Percentiles rank a stretch among this genome's conserved stretches.
Evolutionary conservation across 1,140 invertebrate species (phyloP).

Genomic region (Bacillus rossius): DNA sequence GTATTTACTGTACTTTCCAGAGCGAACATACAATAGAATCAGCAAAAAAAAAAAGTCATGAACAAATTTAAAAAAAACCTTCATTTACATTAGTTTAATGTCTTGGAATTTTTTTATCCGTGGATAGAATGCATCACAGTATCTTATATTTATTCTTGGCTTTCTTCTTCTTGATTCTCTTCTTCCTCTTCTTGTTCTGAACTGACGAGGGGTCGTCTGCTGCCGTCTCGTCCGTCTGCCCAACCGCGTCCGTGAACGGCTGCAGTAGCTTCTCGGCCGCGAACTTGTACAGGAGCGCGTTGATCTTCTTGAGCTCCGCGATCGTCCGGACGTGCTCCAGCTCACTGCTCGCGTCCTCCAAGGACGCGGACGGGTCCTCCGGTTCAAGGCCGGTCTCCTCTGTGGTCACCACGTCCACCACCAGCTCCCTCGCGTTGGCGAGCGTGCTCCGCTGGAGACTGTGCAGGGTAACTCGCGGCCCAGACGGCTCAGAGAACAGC

Average conservation of each 20-base stretch:
- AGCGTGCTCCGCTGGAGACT: conserved; percentile 32
- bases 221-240: background rate
- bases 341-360: background rate
- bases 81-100: no score
- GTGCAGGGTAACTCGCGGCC: conserved; percentile 39
- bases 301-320: background rate
- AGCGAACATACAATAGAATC: no score
- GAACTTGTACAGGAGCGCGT: conserved; percentile 6
- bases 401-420: background rate
- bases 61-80: no score
- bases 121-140: no score
- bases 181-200: no score
- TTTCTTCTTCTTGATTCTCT: no score
- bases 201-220: no score
- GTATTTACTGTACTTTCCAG: no score
- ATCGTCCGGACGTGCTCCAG: background rate
- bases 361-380: background rate
- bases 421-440: background rate
- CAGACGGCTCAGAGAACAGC: conserved; percentile 40
- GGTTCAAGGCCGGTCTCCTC: background rate
- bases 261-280: conserved; percentile 1
- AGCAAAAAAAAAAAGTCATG: no score
- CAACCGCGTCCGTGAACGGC: background rate
- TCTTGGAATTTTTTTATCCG: no score
- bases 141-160: no score